A percentile compares a stretch with the other conserved stretches of the same genome.
Conservation (phyloP, 2,888 invertebrate species). For the Gibbula magus region DNA sequence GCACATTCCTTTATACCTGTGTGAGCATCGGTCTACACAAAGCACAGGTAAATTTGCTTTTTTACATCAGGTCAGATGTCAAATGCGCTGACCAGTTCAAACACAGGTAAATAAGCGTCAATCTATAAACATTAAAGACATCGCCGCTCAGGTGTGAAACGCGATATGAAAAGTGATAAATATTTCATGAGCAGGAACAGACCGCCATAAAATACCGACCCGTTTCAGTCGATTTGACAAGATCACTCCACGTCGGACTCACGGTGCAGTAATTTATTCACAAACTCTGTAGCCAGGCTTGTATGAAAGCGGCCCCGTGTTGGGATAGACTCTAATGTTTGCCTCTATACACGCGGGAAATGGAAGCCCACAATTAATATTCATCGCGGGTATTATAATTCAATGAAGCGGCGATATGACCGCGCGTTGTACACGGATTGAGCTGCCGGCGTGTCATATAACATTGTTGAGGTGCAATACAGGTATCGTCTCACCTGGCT, state of each 20-base stretch:
- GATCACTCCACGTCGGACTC: no score
- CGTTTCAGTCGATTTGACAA: no score
- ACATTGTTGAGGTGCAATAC: neutral
- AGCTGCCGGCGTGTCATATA: neutral
- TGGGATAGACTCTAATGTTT: neutral
- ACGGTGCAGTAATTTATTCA: neutral
- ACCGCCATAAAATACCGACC: neutral
- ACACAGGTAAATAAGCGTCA: no score
- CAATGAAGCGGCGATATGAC: neutral
- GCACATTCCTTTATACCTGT: no score
- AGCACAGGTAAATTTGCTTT: no score
- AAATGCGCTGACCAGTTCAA: no score
- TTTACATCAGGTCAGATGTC: no score
- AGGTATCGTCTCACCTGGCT: neutral
- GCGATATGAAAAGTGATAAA: neutral
- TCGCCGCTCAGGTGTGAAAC: neutral
- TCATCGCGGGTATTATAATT: neutral
- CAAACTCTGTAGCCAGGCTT: neutral
- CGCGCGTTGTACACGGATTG: neutral
- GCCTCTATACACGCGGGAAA: neutral
- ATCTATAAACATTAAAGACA: neutral
- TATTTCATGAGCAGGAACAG: constrained; percentile 1
- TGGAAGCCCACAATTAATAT: neutral
- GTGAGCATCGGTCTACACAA: no score
- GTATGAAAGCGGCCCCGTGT: neutral